Percentiles rank a stretch among this genome's conserved stretches.
Evolutionary conservation across 2,113 vertebrate species (phyloP).

Genomic region (Forbesichthys agassizii): DNA sequence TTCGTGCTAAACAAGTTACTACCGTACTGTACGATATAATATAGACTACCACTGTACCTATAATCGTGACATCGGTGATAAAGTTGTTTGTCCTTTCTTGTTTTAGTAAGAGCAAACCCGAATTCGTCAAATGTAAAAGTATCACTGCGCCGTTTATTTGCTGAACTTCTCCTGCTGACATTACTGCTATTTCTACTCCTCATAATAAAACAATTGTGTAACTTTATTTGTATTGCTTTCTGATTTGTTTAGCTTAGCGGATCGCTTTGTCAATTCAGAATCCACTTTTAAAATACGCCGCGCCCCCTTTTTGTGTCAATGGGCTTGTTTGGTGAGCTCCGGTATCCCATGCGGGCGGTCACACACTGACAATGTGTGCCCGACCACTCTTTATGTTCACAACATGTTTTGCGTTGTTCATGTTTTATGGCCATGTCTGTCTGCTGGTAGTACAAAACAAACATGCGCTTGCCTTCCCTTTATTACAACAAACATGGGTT

Average conservation of each 20-base stretch:
- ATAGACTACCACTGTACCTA: conserved; percentile 53
- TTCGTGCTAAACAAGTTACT: background rate
- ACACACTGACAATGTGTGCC: no score
- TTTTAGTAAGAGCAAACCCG: conserved; percentile 65
- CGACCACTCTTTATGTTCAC: no score
- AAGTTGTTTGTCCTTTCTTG: conserved; percentile 59
- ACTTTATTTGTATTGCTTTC: background rate
- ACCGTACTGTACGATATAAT: background rate
- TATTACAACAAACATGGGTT: no score
- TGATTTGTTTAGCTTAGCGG: background rate
- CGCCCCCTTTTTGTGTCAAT: conserved; percentile 5
- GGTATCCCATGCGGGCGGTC: no score
- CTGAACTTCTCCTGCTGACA: conserved; percentile 39
- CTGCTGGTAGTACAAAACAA: no score
- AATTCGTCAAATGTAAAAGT: conserved; percentile 64
- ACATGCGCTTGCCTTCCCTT: no score
- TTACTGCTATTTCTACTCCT: conserved; percentile 48
- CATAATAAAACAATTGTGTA: conserved; percentile 10
- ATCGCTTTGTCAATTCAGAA: background rate
- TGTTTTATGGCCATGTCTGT: no score
- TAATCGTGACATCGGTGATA: conserved; percentile 68
- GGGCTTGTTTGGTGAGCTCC: no score
- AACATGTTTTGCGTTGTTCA: no score
- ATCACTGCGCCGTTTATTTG: conserved; percentile 46
- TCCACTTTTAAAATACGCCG: background rate